These are phyloP conservation scores for Anas platyrhynchos DNA, from an alignment of 2,113 vertebrate species.

Conservation along the genomic window DNA sequence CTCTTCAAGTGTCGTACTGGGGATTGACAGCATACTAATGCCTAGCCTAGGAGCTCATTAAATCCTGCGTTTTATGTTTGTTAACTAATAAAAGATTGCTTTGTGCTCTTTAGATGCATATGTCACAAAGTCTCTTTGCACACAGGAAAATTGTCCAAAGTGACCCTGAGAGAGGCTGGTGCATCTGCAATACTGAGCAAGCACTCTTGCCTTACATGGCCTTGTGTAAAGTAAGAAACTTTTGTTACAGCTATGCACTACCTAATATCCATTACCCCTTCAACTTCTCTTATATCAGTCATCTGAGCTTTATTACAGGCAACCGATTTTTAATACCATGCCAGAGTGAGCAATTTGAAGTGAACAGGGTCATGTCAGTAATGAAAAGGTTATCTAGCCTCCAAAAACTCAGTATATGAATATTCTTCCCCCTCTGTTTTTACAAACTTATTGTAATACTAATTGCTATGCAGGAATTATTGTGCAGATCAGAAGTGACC, in stretches of 20 bases:
- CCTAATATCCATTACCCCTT: not conserved
- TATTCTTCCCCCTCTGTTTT: not conserved
- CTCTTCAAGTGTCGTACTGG: not conserved
- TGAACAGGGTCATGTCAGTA: not conserved
- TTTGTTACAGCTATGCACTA: not conserved
- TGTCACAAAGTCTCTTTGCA: not conserved
- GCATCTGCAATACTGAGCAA: not conserved
- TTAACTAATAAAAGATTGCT: not conserved
- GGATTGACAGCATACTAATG: rapidly evolving
- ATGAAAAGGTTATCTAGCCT: not conserved
- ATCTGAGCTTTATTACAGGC: not conserved
- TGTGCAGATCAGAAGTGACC: not conserved
- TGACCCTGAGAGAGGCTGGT: rapidly evolving
- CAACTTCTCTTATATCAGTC: not conserved
- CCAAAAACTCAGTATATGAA: not conserved
- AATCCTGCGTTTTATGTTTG: not conserved
- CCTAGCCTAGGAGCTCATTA: not conserved
- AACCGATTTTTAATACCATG: not conserved
- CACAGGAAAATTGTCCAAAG: not conserved
- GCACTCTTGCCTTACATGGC: not conserved
- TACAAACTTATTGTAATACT: not conserved
- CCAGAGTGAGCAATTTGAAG: not conserved
- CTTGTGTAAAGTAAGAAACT: not conserved
- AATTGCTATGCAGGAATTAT: slow-evolving; percentile 6
- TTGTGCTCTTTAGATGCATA: not conserved